These are phyloP conservation scores for Colostygia pectinataria DNA, from an alignment of 2,888 invertebrate species.

Conservation along the genomic window DNA sequence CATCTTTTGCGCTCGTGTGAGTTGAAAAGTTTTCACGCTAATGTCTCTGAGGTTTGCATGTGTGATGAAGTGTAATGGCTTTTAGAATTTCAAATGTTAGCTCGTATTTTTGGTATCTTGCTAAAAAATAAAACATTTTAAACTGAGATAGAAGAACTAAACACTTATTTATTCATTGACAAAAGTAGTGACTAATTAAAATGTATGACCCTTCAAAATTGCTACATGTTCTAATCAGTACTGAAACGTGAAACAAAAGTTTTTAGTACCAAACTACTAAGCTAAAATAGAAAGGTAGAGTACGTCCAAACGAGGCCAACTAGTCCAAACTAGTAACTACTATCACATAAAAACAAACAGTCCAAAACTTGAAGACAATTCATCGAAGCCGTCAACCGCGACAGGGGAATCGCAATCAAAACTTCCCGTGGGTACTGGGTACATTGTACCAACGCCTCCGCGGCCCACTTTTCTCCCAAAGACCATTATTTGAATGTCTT, in stretches of 20 bases:
- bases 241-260: too few species aligned
- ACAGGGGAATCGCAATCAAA: slow-evolving; percentile 76
- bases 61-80: slow-evolving; percentile 26
- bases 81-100: not conserved
- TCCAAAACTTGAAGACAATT: slow-evolving; percentile 47
- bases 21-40: slow-evolving; percentile 40
- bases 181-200: too few species aligned
- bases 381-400: slow-evolving; percentile 68
- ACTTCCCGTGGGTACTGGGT: slow-evolving; percentile 51
- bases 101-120: not conserved
- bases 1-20: slow-evolving; percentile 43
- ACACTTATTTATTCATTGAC: too few species aligned
- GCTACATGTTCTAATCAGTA: too few species aligned
- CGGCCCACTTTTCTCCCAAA: slow-evolving; percentile 63
- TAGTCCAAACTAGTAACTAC: slow-evolving; percentile 25
- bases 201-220: too few species aligned
- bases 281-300: not conserved
- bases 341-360: slow-evolving; percentile 47
- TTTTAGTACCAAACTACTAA: not conserved
- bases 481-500: slow-evolving; percentile 82
- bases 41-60: slow-evolving; percentile 36
- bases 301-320: slow-evolving; percentile 13
- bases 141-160: too few species aligned
- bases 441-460: slow-evolving; percentile 36
- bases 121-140: too few species aligned